Evolutionary conservation across 2,113 vertebrate species (phyloP).

Genomic region (Ceyx cyanopectus): DNA sequence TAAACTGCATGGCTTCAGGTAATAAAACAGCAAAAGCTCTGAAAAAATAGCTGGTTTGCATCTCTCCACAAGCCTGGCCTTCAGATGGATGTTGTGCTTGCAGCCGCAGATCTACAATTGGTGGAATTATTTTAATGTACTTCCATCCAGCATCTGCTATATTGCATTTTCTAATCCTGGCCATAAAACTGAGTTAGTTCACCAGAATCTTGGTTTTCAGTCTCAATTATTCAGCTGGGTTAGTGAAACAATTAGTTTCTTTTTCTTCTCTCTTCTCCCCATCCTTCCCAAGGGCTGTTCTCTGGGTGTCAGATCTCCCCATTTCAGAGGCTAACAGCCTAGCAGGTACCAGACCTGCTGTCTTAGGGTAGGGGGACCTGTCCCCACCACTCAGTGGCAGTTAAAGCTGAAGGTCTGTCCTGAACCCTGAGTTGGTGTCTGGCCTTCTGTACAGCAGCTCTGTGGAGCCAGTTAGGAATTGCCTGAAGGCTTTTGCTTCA

Average conservation of each 20-base stretch:
- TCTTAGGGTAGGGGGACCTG: background rate
- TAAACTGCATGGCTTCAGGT: background rate
- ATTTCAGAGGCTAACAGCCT: background rate
- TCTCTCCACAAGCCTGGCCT: background rate
- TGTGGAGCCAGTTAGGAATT: background rate
- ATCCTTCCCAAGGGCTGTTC: background rate
- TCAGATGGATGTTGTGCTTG: background rate
- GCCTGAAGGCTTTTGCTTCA: background rate
- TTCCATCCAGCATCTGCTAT: background rate
- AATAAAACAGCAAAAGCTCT: background rate
- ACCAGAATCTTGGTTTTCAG: background rate
- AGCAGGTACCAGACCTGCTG: background rate
- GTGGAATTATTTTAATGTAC: background rate
- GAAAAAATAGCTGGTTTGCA: background rate
- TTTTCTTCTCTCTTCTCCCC: background rate
- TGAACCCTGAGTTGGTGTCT: background rate
- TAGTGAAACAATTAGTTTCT: background rate
- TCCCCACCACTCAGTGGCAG: background rate
- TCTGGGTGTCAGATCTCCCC: background rate
- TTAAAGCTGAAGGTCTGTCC: background rate
- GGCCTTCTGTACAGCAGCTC: fast-evolving
- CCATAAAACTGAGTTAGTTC: background rate
- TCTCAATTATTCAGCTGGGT: background rate
- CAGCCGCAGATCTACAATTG: background rate
- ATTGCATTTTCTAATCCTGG: background rate